Percentiles rank a stretch among this genome's conserved stretches.
These are phyloP conservation scores for Thecocarcelia acutangulata DNA, from an alignment of 2,888 invertebrate genomes.

Conservation along the genomic window DNA sequence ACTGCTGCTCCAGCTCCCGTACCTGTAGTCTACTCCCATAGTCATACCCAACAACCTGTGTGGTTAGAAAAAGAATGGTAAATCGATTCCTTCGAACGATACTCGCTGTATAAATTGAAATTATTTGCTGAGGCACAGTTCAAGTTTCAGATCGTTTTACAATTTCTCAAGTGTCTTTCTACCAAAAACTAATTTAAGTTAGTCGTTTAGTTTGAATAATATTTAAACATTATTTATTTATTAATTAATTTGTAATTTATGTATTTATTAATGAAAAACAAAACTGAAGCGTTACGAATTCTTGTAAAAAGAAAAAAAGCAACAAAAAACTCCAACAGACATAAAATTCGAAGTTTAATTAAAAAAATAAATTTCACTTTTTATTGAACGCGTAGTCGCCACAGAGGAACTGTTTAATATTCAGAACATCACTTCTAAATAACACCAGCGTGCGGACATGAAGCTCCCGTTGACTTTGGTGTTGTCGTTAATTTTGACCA, in stretches of 20 bases:
- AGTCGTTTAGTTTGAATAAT: slow-evolving; percentile 54
- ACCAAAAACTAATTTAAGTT: slow-evolving; percentile 78
- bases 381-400: slow-evolving; percentile 30
- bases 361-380: slow-evolving; percentile 64
- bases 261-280: slow-evolving; percentile 67
- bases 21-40: slow-evolving; percentile 81
- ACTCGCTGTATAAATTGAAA: slow-evolving; percentile 8
- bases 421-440: slow-evolving; percentile 48
- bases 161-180: slow-evolving; percentile 66
- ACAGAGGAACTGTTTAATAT: slow-evolving; percentile 44
- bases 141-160: not conserved
- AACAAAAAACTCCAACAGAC: not conserved
- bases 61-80: slow-evolving; percentile 81
- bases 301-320: slow-evolving; percentile 25
- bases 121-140: not conserved
- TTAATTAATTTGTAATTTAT: slow-evolving; percentile 75
- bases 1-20: slow-evolving; percentile 78
- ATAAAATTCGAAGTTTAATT: slow-evolving; percentile 58
- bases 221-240: slow-evolving; percentile 62
- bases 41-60: slow-evolving; percentile 80
- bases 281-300: slow-evolving; percentile 53
- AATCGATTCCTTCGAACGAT: slow-evolving; percentile 35
- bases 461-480: slow-evolving; percentile 15
- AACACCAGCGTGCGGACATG: slow-evolving; percentile 49
- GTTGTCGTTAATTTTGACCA: slow-evolving; percentile 10